phyloP scores from a whole-genome alignment of 2,797 vertebrate genomes.

The Silurus aristotelis region DNA sequence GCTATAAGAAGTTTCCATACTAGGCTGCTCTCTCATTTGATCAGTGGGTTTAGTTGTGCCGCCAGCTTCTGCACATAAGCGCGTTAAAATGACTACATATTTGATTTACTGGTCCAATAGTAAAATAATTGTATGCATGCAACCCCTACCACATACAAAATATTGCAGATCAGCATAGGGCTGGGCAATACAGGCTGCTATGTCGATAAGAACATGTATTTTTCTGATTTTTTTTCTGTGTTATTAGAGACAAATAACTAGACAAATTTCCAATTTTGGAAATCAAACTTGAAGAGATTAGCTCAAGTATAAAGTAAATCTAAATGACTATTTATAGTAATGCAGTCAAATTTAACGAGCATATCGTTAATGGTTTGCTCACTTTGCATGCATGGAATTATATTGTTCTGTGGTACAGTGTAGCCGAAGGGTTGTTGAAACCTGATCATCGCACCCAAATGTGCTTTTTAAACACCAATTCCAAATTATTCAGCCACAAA shows the following conservation, averaged over 20 bases:
- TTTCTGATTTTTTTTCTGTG: neutral
- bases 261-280: neutral
- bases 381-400: too few species aligned
- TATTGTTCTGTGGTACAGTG: too few species aligned
- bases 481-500: too few species aligned
- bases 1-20: neutral
- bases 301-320: neutral
- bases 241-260: neutral
- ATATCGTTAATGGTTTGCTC: neutral
- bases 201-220: neutral
- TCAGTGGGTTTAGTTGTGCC: neutral
- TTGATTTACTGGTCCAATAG: neutral
- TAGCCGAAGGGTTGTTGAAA: too few species aligned
- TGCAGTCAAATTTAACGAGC: neutral
- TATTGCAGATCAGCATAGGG: neutral
- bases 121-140: neutral
- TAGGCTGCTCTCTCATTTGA: neutral
- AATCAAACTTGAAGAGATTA: neutral
- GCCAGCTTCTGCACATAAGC: neutral
- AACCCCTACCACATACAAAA: neutral
- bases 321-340: neutral
- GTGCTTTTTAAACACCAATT: too few species aligned
- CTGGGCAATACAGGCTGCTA: neutral
- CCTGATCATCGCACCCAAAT: too few species aligned
- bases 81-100: neutral